phyloP scores from a whole-genome alignment of 2,113 vertebrate genomes.

The Pseudolaguvia tuberculata region DNA sequence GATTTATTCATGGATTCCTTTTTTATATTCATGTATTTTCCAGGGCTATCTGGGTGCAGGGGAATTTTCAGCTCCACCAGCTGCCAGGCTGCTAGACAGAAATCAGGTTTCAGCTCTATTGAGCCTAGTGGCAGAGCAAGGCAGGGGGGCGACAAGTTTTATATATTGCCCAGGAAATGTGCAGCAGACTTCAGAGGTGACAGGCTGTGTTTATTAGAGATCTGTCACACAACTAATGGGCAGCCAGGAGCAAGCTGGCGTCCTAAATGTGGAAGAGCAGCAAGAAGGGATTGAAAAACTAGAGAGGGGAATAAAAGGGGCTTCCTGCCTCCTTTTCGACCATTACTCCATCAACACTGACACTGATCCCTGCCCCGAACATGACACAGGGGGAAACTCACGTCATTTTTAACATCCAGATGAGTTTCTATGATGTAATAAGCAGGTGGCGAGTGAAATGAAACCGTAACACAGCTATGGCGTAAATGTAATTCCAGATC shows the following conservation, averaged over 20 bases:
- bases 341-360: slow-evolving; percentile 27
- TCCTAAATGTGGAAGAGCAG: slow-evolving; percentile 56
- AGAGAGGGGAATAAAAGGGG: background rate
- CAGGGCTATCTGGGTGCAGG: slow-evolving; percentile 65
- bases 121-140: slow-evolving; percentile 59
- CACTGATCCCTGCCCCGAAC: slow-evolving; percentile 1
- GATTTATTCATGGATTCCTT: slow-evolving; percentile 73
- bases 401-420: background rate
- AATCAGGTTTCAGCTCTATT: slow-evolving; percentile 72
- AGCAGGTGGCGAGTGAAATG: background rate
- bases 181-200: slow-evolving; percentile 73
- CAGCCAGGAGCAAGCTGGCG: slow-evolving; percentile 61
- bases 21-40: slow-evolving; percentile 75
- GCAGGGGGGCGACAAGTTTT: slow-evolving; percentile 54
- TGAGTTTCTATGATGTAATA: background rate
- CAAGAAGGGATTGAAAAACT: slow-evolving; percentile 16
- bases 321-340: slow-evolving; percentile 17
- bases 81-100: slow-evolving; percentile 56
- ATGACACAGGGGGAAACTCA: background rate
- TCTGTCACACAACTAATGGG: slow-evolving; percentile 76
- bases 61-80: slow-evolving; percentile 66
- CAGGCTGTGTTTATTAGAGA: slow-evolving; percentile 78
- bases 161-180: slow-evolving; percentile 71
- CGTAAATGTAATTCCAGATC: background rate
- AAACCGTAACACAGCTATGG: background rate